Conservation (phyloP, 2,797 vertebrate species). For the Sebastes nivosus region DNA sequence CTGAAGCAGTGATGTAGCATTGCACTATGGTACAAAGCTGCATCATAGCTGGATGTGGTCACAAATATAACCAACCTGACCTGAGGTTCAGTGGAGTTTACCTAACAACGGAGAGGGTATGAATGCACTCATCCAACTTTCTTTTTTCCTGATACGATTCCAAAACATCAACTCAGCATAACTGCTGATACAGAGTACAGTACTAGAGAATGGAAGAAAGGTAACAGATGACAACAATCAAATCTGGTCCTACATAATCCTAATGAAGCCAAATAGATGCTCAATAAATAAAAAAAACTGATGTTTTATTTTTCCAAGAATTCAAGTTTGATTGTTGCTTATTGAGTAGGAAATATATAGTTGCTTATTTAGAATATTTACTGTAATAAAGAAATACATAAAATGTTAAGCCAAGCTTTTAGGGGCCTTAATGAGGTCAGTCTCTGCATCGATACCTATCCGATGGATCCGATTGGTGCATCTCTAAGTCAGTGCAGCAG, state of each 20-base stretch:
- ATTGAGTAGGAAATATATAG: background rate
- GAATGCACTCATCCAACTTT: background rate
- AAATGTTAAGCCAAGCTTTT: background rate
- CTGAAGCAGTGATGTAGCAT: background rate
- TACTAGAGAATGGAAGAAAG: no score
- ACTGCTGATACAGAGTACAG: background rate
- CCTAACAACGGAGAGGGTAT: background rate
- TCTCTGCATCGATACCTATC: background rate
- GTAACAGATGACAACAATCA: rapidly evolving
- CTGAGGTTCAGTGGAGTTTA: background rate
- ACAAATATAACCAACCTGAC: background rate
- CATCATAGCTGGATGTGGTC: background rate
- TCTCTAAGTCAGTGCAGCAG: background rate
- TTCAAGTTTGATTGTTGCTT: background rate
- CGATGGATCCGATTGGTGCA: background rate
- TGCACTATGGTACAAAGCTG: background rate
- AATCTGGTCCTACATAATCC: background rate
- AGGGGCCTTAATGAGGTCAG: background rate
- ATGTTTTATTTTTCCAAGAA: rapidly evolving
- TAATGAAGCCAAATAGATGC: background rate
- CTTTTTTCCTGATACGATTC: background rate
- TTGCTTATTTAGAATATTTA: background rate
- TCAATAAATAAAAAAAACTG: background rate
- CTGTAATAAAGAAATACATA: background rate
- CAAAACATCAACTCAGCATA: background rate